These are phyloP conservation scores for Pharmacophagus antenor DNA, from an alignment of 2,888 invertebrate species.

Conservation along the genomic window DNA sequence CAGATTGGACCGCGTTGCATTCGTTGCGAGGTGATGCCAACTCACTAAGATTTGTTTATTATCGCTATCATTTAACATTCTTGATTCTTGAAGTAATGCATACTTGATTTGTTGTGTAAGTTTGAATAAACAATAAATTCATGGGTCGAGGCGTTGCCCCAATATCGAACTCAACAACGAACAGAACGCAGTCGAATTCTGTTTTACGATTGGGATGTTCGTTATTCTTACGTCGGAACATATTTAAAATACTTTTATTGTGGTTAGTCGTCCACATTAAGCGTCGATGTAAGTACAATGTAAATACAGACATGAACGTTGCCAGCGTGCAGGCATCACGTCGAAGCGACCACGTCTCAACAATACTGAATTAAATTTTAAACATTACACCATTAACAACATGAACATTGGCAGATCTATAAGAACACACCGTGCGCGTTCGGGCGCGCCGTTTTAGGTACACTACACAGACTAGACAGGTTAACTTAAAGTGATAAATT, in stretches of 20 bases:
- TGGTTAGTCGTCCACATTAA: not conserved
- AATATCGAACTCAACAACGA: not conserved
- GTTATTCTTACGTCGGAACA: conserved; percentile 1
- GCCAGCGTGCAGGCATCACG: conserved; percentile 34
- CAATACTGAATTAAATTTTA: conserved; percentile 49
- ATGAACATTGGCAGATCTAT: conserved; percentile 32
- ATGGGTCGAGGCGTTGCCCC: not conserved
- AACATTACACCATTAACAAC: conserved; percentile 32
- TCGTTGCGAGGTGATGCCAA: not conserved
- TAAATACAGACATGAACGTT: conserved; percentile 10
- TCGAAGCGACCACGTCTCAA: conserved; percentile 32
- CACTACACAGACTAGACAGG: conserved; percentile 30
- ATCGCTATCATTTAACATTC: too few relatives aligned
- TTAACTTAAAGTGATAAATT: conserved; percentile 25
- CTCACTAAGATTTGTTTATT: too few relatives aligned
- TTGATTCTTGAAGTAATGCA: too few relatives aligned
- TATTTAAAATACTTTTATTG: not conserved
- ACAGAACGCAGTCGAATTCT: conserved; percentile 8
- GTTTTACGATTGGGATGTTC: not conserved
- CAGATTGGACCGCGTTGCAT: conserved; percentile 2
- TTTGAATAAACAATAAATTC: not conserved
- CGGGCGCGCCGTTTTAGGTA: conserved; percentile 21
- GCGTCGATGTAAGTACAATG: conserved; percentile 24
- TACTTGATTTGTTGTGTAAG: not conserved
- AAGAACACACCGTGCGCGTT: conserved; percentile 12